Evolutionary conservation across 2,113 vertebrate species (phyloP), one percentile per base, ranked within the genome.

Genomic region (Passerina amoena): DNA sequence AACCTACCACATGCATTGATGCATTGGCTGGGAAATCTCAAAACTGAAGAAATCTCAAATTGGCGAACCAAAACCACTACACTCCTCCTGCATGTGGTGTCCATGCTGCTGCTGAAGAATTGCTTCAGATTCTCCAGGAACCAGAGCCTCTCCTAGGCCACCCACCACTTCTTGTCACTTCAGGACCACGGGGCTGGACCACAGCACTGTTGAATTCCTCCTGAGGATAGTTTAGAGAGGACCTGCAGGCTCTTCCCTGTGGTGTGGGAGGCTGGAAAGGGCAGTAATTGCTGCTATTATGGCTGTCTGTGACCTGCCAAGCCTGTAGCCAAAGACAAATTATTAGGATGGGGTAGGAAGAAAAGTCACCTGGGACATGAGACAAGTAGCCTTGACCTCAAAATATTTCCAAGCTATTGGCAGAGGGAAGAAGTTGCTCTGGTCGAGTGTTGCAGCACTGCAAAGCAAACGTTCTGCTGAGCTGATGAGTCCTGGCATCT

Each of bases 371-470:
- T 54, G 25, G 38, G 35, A 71, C 5, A 35, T 57, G 37, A 48
- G 78, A 44, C 21, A 9, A 79, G 50, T 30, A 82, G 75, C 50
- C 42, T 70, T 85, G 82, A 61, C 75, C 51, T 85, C 79, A 90
- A 70, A 91, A 48, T 53, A 66, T 48, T 70, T 87, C 45, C 70
- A 82, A 14, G 33, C 56, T 73, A 4, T 65, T 4, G 14, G 70
- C 60, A 87, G 45, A 86, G 53, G 48, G 73, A n/a, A 51, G 40
- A 84, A 28, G 56, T 30, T 66, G 45, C 24, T 75, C 24, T 23
- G 21, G 20, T 16, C 0, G 0, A 35, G 56, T 48, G 37, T 25
- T 51, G 78, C 11, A 30, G 54, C 2, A 4, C 64, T 47, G 56
- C n/a, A 51, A 51, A 87, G 50, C 33, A 57, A 73, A 42, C 33